Evolutionary conservation across 2,797 vertebrate genomes (phyloP), one percentile per base, ranked within the genome.

Genomic region (Enteromius afrohamiltoni): DNA sequence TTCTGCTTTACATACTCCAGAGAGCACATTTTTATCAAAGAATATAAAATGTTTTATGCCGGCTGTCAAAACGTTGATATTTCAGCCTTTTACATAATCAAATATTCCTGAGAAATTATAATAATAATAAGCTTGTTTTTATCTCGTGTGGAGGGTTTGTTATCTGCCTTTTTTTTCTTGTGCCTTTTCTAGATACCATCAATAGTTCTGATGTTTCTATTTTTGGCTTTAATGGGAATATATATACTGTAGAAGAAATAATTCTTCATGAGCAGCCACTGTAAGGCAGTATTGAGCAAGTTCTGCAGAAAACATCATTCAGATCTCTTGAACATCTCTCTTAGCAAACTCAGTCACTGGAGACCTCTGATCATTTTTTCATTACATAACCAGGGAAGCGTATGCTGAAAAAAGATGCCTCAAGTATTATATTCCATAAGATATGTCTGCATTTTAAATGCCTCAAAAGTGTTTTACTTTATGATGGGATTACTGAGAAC

Each of bases 241-340:
- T 67, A 53, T 51, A 60, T 53, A 70, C 14, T 31, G 60, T 69
- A 62, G 17, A 26, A 45, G 9, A 70, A 37, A 37, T 37, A 23
- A 83, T 49, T 26, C 40, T 58, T 37, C 29, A 45, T 60, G 70
- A 69, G 64, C 70, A 51, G 37, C 83, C 83, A 77, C 83, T 69
- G 53, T 26, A 76, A 76, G 83, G 83, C 83, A 85, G 83, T 81
- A 73, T 85, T 76, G 78, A 49, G 77, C 83, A 80, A 51, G 31
- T 47, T 76, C 68, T 58, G 40, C 82, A 34, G 21, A 58, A 68
- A 77, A 65, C 19, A 51, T 16, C 16, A 17, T 49, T 77, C 23
- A 75, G 49, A 64, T 74, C 23, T 51, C 53, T 45, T 49, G n/a
- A 34, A 77, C n/a, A 64, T 73, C 23, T 31, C 17, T 60, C 83